A percentile compares a stretch with the other conserved stretches of the same genome.
These are phyloP conservation scores for Sinella curviseta DNA, from an alignment of 1,140 invertebrate genomes.

Conservation along the genomic window DNA sequence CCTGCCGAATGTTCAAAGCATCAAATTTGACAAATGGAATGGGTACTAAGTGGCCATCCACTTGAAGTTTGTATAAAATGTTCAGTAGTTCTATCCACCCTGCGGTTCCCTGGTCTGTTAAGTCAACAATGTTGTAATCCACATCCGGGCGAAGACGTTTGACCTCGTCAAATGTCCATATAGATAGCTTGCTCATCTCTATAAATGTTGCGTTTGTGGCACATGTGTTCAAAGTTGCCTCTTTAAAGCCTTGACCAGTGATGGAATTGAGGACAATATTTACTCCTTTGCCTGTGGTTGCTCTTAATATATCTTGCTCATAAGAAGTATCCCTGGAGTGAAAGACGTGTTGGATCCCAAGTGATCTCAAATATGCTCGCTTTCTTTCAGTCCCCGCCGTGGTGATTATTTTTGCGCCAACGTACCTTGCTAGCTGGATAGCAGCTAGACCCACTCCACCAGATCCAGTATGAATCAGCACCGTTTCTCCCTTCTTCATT, in stretches of 20 bases:
- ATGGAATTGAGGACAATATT: slow-evolving; percentile 36
- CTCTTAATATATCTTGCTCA: slow-evolving; percentile 19
- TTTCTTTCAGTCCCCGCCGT: slow-evolving; percentile 29
- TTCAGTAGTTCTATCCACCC: not conserved
- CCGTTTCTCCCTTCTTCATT: slow-evolving; percentile 56
- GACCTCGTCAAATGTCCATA: slow-evolving; percentile 28
- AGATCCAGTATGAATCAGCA: slow-evolving; percentile 65
- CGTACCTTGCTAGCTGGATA: slow-evolving; percentile 60
- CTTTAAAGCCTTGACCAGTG: slow-evolving; percentile 30
- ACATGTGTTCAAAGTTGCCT: slow-evolving; percentile 20
- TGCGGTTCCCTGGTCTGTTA: not conserved
- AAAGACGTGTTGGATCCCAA: slow-evolving; percentile 30
- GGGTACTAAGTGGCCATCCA: not conserved
- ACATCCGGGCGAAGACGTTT: slow-evolving; percentile 27
- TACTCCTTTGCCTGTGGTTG: slow-evolving; percentile 27
- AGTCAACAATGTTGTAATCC: slow-evolving; percentile 32
- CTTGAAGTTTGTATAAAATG: not conserved
- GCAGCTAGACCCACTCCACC: slow-evolving; percentile 65
- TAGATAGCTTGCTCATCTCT: slow-evolving; percentile 35
- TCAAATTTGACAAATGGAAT: not conserved
- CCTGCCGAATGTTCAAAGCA: not conserved
- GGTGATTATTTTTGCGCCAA: slow-evolving; percentile 50
- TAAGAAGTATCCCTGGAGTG: slow-evolving; percentile 28
- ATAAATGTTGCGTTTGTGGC: slow-evolving; percentile 24
- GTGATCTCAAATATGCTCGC: not conserved